These are phyloP conservation scores for Ptiloglossa arizonensis DNA, from an alignment of 1,140 invertebrate genomes.

Conservation along the genomic window DNA sequence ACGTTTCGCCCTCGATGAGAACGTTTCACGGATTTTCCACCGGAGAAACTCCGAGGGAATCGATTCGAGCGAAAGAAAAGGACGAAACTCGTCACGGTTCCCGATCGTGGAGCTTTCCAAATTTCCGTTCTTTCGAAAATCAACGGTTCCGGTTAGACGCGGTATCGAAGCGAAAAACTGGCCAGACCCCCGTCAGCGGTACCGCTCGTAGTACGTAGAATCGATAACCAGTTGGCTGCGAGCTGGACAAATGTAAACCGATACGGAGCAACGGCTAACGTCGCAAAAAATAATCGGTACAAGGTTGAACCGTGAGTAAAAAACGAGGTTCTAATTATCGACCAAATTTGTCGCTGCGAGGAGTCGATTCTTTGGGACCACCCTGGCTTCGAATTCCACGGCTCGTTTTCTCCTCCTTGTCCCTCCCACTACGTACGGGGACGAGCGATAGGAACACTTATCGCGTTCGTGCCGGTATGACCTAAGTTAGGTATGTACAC, in stretches of 20 bases:
- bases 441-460: slow-evolving; percentile 66
- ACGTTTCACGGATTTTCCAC: no score
- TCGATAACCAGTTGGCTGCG: neutral
- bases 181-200: no score
- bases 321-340: slow-evolving; percentile 15
- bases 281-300: slow-evolving; percentile 3
- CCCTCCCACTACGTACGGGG: neutral
- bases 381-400: slow-evolving; percentile 70
- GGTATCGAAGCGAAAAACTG: no score
- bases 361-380: slow-evolving; percentile 66
- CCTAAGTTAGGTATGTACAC: slow-evolving; percentile 65
- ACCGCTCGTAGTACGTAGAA: neutral
- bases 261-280: neutral
- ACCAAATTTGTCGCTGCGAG: slow-evolving; percentile 35
- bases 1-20: no score
- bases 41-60: no score
- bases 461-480: slow-evolving; percentile 64
- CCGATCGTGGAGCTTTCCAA: no score
- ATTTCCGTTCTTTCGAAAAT: no score
- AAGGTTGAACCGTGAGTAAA: neutral
- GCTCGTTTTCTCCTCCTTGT: slow-evolving; percentile 57
- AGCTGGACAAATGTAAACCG: neutral
- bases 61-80: no score
- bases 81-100: no score
- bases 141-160: no score